These are phyloP conservation scores for Ricordea florida DNA, from an alignment of 92 coral and sea anemone genomes.

Conservation along the genomic window DNA sequence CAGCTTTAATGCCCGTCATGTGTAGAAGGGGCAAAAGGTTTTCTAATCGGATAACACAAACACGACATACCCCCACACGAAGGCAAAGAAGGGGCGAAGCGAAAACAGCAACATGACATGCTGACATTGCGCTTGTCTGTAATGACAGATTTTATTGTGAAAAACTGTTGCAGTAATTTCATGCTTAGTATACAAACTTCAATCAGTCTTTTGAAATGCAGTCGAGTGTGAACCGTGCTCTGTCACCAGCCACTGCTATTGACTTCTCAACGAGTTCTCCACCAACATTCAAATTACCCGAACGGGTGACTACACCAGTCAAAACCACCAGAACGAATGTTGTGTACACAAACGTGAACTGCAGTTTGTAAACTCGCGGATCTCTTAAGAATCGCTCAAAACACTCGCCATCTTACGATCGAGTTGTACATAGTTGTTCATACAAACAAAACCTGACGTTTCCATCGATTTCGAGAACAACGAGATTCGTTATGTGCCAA, in stretches of 20 bases:
- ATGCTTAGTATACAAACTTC: constrained; percentile 37
- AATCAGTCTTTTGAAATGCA: constrained; percentile 28
- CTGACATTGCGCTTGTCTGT: constrained; percentile 68
- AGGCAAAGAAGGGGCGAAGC: constrained; percentile 23
- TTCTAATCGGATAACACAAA: constrained; percentile 47
- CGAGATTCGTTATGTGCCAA: too few relatives aligned
- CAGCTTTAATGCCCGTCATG: constrained; percentile 2
- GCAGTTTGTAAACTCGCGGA: background rate
- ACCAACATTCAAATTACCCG: background rate
- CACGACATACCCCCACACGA: constrained; percentile 39
- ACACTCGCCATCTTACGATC: too few relatives aligned
- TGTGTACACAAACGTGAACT: background rate
- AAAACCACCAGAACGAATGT: too few relatives aligned
- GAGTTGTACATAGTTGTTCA: background rate
- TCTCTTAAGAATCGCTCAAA: too few relatives aligned
- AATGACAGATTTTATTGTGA: constrained; percentile 75
- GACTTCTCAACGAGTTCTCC: background rate
- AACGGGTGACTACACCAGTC: too few relatives aligned
- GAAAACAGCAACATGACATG: constrained; percentile 46
- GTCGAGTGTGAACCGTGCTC: constrained; percentile 17
- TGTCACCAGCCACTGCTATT: constrained; percentile 5
- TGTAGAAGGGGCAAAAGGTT: constrained; percentile 46
- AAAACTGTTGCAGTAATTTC: constrained; percentile 27
- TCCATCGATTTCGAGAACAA: background rate
- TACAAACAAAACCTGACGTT: background rate